Conservation (phyloP, 2,797 vertebrate species). For the Uromys caudimaculatus region DNA sequence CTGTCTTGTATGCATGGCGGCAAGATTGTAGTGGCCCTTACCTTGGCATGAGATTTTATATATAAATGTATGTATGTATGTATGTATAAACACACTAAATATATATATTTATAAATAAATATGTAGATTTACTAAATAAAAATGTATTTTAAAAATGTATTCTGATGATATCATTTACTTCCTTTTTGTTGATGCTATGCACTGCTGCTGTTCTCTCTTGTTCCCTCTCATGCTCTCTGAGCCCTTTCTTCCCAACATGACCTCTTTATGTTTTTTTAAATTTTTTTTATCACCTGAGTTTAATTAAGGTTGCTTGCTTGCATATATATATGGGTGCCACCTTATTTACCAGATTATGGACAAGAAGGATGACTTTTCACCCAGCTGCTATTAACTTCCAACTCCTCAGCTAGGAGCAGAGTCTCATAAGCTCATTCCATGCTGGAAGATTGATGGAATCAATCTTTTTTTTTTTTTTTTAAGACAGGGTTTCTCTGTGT, state of each 20-base stretch:
- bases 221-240: background rate
- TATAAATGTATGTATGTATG: too few relatives aligned
- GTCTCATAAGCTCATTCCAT: background rate
- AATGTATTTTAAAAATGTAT: background rate
- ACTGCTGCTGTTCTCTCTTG: background rate
- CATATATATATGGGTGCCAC: background rate
- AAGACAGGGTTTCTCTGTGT: too few relatives aligned
- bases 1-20: background rate
- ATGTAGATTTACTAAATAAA: background rate
- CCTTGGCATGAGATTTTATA: too few relatives aligned
- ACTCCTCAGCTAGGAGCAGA: background rate
- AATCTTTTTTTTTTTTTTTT: too few relatives aligned
- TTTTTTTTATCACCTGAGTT: background rate
- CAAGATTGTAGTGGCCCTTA: background rate
- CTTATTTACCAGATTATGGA: background rate
- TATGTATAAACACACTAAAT: too few relatives aligned
- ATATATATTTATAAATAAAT: background rate
- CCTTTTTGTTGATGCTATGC: background rate
- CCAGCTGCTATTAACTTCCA: background rate
- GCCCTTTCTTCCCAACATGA: background rate
- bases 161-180: background rate
- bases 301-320: background rate
- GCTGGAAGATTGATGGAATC: background rate
- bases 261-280: background rate
- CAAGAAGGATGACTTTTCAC: background rate